A percentile compares a stretch with the other conserved stretches of the same genome.
phyloP scores from a whole-genome alignment of 2,888 invertebrate genomes.

The Eupithecia subfuscata region DNA sequence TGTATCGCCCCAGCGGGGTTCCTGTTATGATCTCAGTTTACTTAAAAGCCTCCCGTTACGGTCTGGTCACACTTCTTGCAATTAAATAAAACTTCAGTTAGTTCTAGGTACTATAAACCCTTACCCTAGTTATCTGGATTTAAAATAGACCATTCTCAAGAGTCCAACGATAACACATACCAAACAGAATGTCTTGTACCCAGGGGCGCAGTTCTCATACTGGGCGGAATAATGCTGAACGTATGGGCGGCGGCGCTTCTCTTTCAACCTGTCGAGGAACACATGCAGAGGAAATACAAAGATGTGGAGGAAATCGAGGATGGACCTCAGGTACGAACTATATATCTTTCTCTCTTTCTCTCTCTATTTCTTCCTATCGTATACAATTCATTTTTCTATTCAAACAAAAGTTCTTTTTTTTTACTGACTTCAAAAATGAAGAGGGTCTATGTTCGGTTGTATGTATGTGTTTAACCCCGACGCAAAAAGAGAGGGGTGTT shows the following conservation, averaged over 20 bases:
- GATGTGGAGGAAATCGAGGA: constrained; percentile 75
- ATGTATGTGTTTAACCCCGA: too few relatives aligned
- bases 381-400: background rate
- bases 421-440: background rate
- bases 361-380: background rate
- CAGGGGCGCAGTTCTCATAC: constrained; percentile 91
- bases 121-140: too few relatives aligned
- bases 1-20: too few relatives aligned
- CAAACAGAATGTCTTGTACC: background rate
- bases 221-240: constrained; percentile 92
- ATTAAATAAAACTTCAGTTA: too few relatives aligned
- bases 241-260: constrained; percentile 93
- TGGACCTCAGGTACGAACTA: constrained; percentile 64
- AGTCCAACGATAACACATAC: background rate
- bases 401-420: background rate
- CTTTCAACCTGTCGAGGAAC: constrained; percentile 92
- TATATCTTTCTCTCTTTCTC: background rate
- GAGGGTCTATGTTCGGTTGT: too few relatives aligned
- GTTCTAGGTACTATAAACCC: too few relatives aligned
- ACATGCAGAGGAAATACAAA: constrained; percentile 87
- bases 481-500: too few relatives aligned
- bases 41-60: too few relatives aligned
- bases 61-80: too few relatives aligned
- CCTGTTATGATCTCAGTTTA: too few relatives aligned
- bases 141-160: too few relatives aligned